phyloP scores from a whole-genome alignment of 2,888 invertebrate species.

The Tinea pellionella region DNA sequence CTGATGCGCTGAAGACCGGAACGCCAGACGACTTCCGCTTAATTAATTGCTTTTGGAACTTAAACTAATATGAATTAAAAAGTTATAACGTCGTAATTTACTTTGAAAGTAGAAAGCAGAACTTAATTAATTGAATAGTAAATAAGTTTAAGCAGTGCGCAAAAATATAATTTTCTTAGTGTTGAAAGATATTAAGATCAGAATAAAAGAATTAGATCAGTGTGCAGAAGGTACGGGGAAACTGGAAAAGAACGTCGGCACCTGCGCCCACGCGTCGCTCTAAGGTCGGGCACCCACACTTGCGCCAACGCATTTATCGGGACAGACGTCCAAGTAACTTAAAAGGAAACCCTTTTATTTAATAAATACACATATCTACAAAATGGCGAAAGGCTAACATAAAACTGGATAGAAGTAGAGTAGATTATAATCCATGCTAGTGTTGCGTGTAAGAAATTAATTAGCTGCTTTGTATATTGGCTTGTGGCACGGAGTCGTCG shows the following conservation, averaged over 20 bases:
- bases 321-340: background rate
- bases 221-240: background rate
- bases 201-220: background rate
- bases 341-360: background rate
- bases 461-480: slow-evolving; percentile 13
- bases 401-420: background rate
- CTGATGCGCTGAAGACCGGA: background rate
- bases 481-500: slow-evolving; percentile 17
- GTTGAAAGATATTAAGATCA: too few relatives aligned
- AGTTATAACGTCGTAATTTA: slow-evolving; percentile 2
- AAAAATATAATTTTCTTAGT: background rate
- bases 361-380: background rate
- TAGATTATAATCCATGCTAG: slow-evolving; percentile 9
- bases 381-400: background rate
- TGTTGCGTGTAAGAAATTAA: slow-evolving; percentile 11
- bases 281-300: slow-evolving; percentile 52
- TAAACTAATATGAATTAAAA: slow-evolving; percentile 1
- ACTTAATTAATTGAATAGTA: background rate
- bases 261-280: slow-evolving; percentile 53
- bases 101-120: slow-evolving; percentile 5
- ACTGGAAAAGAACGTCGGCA: slow-evolving; percentile 61
- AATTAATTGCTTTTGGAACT: slow-evolving; percentile 8
- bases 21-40: background rate
- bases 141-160: background rate
- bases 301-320: background rate